Conservation (phyloP, 30 jellyfish, hydroid and myxozoan genomes). For the Aurelia sp. region DNA sequence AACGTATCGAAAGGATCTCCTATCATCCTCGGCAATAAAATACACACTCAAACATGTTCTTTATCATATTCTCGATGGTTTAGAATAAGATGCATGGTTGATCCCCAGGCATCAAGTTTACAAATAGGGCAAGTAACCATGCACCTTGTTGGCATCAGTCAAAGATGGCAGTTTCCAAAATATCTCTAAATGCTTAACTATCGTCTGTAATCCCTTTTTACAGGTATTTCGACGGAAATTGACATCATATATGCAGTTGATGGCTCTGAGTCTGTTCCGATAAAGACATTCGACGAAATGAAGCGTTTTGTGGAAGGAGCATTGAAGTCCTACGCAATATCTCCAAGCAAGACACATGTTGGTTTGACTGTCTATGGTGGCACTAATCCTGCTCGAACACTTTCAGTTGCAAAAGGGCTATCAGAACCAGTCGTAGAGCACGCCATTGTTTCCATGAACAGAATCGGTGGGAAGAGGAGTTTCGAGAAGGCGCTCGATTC, state of each 20-base stretch:
- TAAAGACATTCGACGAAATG: slow-evolving; percentile 15
- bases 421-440: slow-evolving; percentile 3
- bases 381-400: neutral
- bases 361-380: slow-evolving; percentile 68
- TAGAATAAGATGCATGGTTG: no score
- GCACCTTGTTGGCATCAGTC: no score
- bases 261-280: slow-evolving; percentile 36
- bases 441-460: neutral
- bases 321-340: slow-evolving; percentile 14
- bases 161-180: no score
- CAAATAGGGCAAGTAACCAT: no score
- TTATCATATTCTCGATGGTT: no score
- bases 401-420: slow-evolving; percentile 29
- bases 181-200: neutral
- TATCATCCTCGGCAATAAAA: no score
- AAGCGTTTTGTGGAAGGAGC: slow-evolving; percentile 52
- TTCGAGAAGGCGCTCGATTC: slow-evolving; percentile 45
- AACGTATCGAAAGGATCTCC: no score
- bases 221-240: slow-evolving; percentile 34
- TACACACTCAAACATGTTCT: no score
- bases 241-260: slow-evolving; percentile 61
- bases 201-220: neutral
- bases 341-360: slow-evolving; percentile 42
- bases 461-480: slow-evolving; percentile 58
- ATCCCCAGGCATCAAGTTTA: no score